Evolutionary conservation across 2,797 vertebrate species (phyloP).

Genomic region (Typhlichthys eigenmanni): DNA sequence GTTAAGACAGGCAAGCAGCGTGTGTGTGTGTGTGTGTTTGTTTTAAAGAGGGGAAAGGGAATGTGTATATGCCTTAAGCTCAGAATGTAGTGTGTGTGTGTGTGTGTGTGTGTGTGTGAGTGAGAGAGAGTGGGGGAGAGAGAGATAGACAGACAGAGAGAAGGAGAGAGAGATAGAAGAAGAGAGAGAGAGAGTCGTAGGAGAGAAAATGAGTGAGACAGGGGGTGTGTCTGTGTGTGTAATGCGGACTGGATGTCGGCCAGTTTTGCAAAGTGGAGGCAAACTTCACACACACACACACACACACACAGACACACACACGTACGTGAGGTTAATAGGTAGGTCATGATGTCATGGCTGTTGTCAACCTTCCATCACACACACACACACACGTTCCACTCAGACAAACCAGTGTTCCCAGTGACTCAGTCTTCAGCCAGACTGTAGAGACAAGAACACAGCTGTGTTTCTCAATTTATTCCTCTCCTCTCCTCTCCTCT

Average conservation of each 20-base stretch:
- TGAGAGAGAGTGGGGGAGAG: slow-evolving; percentile 1
- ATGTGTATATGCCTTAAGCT: slow-evolving; percentile 22
- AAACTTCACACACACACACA: slow-evolving; percentile 7
- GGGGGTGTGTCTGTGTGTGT: slow-evolving; percentile 18
- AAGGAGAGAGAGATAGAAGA: slow-evolving; percentile 5
- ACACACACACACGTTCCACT: not conserved
- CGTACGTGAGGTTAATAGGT: not conserved
- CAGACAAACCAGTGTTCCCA: not conserved
- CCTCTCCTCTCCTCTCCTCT: no score
- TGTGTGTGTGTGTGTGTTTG: slow-evolving; percentile 6
- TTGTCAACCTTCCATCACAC: not conserved
- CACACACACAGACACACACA: slow-evolving; percentile 1
- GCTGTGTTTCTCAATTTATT: not conserved
- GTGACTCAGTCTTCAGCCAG: slow-evolving; percentile 9
- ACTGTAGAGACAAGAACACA: not conserved
- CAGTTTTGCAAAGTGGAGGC: slow-evolving; percentile 3
- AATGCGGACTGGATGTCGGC: slow-evolving; percentile 18
- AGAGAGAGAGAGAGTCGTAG: not conserved
- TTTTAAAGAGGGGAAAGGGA: not conserved
- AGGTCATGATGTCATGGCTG: slow-evolving; percentile 7
- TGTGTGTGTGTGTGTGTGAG: slow-evolving; percentile 9
- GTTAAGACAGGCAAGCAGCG: slow-evolving; percentile 67
- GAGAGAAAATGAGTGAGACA: slow-evolving; percentile 1
- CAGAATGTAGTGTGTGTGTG: slow-evolving; percentile 15
- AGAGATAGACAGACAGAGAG: not conserved